Percentiles rank a stretch among this genome's conserved stretches.
Conservation (phyloP, 2,888 invertebrate genomes). For the Lydus trimaculatus region DNA sequence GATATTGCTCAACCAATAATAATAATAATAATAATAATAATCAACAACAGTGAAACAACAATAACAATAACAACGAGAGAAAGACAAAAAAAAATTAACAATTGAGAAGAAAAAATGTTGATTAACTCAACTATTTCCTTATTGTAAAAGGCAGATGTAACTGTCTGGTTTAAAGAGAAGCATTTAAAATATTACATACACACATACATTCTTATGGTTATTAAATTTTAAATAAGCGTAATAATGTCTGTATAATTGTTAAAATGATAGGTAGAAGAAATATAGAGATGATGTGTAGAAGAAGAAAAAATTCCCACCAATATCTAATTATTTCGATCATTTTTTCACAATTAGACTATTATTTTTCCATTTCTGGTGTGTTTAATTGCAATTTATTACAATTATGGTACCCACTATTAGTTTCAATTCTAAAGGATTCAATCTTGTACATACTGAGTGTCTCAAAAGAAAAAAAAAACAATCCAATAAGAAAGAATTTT, state of each 20-base stretch:
- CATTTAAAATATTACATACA: slow-evolving; percentile 1
- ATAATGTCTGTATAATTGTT: neutral
- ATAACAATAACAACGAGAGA: neutral
- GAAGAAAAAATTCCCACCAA: neutral
- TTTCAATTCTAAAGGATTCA: no score
- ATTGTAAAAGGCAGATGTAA: neutral
- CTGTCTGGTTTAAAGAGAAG: neutral
- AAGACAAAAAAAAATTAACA: neutral
- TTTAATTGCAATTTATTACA: neutral
- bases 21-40: no score
- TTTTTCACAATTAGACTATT: neutral
- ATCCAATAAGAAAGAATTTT: no score
- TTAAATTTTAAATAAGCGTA: neutral
- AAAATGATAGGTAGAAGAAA: neutral
- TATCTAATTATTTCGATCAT: neutral
- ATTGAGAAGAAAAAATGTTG: neutral
- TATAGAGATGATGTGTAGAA: neutral
- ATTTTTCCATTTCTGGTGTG: neutral
- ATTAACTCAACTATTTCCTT: slow-evolving; percentile 3
- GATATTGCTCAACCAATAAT: neutral
- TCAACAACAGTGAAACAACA: neutral
- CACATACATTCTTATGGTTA: neutral
- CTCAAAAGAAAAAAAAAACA: no score
- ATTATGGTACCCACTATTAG: neutral
- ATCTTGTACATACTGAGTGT: no score